These are phyloP conservation scores for Eupsilia transversa DNA, from an alignment of 2,888 invertebrate species.

Conservation along the genomic window DNA sequence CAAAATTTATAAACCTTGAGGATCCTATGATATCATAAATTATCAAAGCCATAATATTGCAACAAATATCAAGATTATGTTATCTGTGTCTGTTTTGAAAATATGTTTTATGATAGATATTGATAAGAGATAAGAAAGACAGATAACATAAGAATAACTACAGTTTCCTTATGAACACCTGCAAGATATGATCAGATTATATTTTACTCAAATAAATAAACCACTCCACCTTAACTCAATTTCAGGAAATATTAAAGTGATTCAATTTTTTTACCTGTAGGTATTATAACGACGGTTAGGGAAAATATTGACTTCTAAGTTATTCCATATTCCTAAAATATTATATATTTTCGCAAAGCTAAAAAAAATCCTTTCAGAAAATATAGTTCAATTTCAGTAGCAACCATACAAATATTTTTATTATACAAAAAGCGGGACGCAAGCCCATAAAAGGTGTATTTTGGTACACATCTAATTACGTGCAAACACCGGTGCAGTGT, in stretches of 20 bases:
- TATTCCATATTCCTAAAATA: neutral
- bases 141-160: slow-evolving; percentile 26
- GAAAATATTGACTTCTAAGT: no score
- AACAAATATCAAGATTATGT: slow-evolving; percentile 34
- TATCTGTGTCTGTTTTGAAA: slow-evolving; percentile 15
- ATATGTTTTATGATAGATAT: slow-evolving; percentile 18
- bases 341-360: neutral
- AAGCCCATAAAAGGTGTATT: slow-evolving; percentile 57
- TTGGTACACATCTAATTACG: slow-evolving; percentile 46
- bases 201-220: slow-evolving; percentile 25
- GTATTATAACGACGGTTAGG: no score
- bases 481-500: slow-evolving; percentile 66
- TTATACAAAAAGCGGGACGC: slow-evolving; percentile 22
- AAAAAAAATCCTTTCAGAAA: neutral
- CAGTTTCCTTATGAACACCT: slow-evolving; percentile 49
- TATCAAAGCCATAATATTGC: slow-evolving; percentile 19
- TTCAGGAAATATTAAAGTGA: neutral
- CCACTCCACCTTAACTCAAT: slow-evolving; percentile 1
- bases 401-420: slow-evolving; percentile 20
- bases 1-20: neutral
- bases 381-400: neutral
- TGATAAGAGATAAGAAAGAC: slow-evolving; percentile 44
- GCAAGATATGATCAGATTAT: slow-evolving; percentile 50
- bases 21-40: slow-evolving; percentile 13
- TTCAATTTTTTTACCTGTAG: neutral